A percentile compares a stretch with the other conserved stretches of the same genome.
These are phyloP conservation scores for Lepidostoma basale DNA, from an alignment of 1,140 invertebrate species.

Conservation along the genomic window DNA sequence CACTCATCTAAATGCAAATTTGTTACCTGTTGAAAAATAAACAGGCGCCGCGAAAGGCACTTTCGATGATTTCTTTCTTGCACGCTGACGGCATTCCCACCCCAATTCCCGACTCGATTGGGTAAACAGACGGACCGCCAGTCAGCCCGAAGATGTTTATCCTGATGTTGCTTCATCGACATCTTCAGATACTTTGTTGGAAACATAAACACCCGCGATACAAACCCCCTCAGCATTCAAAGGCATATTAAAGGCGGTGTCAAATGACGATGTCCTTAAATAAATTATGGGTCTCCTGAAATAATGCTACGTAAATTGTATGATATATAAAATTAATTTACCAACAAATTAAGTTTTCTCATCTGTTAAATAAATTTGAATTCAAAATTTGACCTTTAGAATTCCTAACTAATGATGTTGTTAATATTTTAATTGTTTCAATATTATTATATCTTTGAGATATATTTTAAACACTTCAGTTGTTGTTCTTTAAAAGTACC, in stretches of 20 bases:
- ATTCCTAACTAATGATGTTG: too few relatives aligned
- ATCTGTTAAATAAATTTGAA: too few relatives aligned
- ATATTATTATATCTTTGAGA: too few relatives aligned
- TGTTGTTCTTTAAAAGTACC: too few relatives aligned
- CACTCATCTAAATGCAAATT: conserved; percentile 21
- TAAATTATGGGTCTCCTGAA: not conserved
- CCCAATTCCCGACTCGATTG: not conserved
- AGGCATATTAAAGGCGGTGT: not conserved
- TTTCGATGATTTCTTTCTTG: conserved; percentile 3
- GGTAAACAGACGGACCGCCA: conserved; percentile 38
- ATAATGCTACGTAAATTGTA: too few relatives aligned
- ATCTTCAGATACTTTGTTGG: conserved; percentile 37
- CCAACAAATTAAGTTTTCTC: too few relatives aligned
- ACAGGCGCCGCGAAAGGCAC: not conserved
- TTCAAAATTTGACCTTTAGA: too few relatives aligned
- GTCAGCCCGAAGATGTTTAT: conserved; percentile 34
- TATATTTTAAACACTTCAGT: too few relatives aligned
- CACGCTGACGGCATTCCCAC: not conserved
- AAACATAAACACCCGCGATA: conserved; percentile 37
- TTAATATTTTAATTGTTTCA: too few relatives aligned
- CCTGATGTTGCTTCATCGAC: conserved; percentile 41
- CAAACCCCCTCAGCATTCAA: conserved; percentile 11
- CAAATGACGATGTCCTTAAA: not conserved
- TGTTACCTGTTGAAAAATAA: not conserved
- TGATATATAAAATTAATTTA: too few relatives aligned